A percentile compares a stretch with the other conserved stretches of the same genome.
These are phyloP conservation scores for Seira sanloemensis DNA, from an alignment of 2,888 invertebrate genomes.

Conservation along the genomic window DNA sequence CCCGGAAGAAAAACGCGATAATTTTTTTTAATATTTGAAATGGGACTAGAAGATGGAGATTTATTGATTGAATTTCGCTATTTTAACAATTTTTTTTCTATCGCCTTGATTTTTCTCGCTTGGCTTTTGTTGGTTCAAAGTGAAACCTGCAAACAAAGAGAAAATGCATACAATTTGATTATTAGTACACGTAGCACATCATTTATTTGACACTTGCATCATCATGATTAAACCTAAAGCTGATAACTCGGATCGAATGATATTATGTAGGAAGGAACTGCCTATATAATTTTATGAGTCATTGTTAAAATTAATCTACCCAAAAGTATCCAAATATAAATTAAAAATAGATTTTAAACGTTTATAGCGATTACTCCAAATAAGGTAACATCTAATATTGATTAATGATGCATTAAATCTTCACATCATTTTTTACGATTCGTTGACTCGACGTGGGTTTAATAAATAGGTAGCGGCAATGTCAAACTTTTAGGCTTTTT, in stretches of 20 bases:
- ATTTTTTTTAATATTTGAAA: constrained; percentile 22
- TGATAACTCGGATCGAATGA: constrained; percentile 24
- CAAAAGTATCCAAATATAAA: too few species aligned
- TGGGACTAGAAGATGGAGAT: constrained; percentile 53
- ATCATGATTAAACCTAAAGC: neutral
- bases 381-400: too few species aligned
- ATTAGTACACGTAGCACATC: neutral
- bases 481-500: too few species aligned
- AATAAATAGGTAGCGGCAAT: too few species aligned
- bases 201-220: neutral
- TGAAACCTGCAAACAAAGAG: constrained; percentile 50
- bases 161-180: neutral
- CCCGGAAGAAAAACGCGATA: neutral
- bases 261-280: neutral
- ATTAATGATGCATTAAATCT: too few species aligned
- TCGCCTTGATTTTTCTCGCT: neutral
- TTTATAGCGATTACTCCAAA: too few species aligned
- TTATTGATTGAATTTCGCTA: constrained; percentile 33
- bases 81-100: constrained; percentile 17
- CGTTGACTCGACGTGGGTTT: too few species aligned
- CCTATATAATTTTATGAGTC: too few species aligned
- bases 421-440: too few species aligned
- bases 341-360: too few species aligned
- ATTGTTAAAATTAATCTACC: too few species aligned
- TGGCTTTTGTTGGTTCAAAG: constrained; percentile 63